Percentiles rank a stretch among this genome's conserved stretches.
Evolutionary conservation across 64 coral and sea anemone genomes (phyloP).

Genomic region (Pocillopora damicornis): DNA sequence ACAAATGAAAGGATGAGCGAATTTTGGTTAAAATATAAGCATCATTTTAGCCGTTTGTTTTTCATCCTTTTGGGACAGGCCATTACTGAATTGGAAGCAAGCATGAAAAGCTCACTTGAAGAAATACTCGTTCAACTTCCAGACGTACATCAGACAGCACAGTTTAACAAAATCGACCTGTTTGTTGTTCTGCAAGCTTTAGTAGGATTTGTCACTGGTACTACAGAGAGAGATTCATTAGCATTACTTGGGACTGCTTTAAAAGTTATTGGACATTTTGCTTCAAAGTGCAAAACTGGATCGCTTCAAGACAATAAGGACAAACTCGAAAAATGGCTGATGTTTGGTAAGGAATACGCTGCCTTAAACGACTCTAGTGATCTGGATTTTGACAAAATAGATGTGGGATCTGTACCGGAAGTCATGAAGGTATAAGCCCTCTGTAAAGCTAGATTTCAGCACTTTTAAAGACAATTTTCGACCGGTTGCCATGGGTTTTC

Average conservation of each 20-base stretch:
- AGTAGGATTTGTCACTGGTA: neutral
- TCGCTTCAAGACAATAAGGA: neutral
- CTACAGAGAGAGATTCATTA: neutral
- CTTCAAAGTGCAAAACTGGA: neutral
- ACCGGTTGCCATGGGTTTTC: neutral
- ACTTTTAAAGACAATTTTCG: no score
- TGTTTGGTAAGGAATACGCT: neutral
- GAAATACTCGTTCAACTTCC: neutral
- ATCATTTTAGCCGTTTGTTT: no score
- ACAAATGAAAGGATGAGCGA: no score
- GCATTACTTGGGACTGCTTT: neutral
- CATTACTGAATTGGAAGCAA: neutral
- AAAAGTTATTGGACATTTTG: neutral
- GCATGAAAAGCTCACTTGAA: neutral
- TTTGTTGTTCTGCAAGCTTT: conserved; percentile 7
- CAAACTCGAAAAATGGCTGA: neutral
- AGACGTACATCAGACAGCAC: neutral
- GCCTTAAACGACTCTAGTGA: neutral
- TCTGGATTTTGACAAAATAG: conserved; percentile 4
- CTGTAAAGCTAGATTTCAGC: neutral
- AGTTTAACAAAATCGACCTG: neutral
- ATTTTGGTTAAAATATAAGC: no score
- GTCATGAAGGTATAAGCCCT: neutral
- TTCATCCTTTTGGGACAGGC: neutral
- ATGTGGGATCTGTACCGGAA: neutral